Evolutionary conservation across 2,888 invertebrate genomes (phyloP), one percentile per base, ranked within the genome.

Genomic region (Cataglyphis livida): DNA sequence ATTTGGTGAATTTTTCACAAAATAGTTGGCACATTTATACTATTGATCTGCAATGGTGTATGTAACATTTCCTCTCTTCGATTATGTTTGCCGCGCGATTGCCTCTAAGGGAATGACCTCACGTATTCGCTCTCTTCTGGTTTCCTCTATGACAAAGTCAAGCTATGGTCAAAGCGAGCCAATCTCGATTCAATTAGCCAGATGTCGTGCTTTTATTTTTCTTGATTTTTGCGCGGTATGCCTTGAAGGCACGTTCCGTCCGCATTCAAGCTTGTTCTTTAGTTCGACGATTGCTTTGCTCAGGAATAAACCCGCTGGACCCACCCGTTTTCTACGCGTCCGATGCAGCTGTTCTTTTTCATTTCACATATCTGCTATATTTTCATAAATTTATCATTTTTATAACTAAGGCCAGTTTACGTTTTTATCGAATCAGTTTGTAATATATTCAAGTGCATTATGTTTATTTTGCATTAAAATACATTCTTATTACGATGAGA

Each of bases 101-200:
- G 28, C 57, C 57, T 68, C 6, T 6, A n/a, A 68, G 28, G 18
- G 9, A 41, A 18, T 25, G 51, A 9, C 51, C n/a, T 73, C 12
- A 15, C 59, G n/a, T 35, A 68, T 41, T 21, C 12, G 64, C 25
- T 61, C 25, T 66, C 25, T 57, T 62, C 32, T 18, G 38, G n/a
- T 48, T 44, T 70, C 44, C 25, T 41, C 3, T 32, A 48, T 61
- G 61, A 57, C 68, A 71, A 86, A 84, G 73, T 82, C 71, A 82
- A 71, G 59, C n/a, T 57, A 41, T 10, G 68, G 38, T 48, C 44
- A 61, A 83, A 81, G 70, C 18, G 21, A 59, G 32, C 68, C 48
- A 68, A 44, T 82, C 64, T 59, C 70, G 71, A 84, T 73, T 87
- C 87, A 87, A 84, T 88, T 88, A 88, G 71, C 78, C 65, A 65